Conservation (phyloP, 2,113 vertebrate species). For the Cololabis saira region DNA sequence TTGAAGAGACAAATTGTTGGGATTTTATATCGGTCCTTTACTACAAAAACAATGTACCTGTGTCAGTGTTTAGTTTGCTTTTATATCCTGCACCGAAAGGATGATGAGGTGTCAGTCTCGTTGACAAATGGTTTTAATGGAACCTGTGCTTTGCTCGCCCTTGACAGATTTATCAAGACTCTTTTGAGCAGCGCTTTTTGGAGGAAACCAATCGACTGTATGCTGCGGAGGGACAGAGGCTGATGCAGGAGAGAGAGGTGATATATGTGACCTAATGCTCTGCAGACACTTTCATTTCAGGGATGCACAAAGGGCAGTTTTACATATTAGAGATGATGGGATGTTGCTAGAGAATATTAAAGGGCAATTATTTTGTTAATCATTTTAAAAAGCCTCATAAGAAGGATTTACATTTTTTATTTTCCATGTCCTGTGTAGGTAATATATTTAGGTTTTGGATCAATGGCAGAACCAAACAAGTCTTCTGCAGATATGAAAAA, state of each 20-base stretch:
- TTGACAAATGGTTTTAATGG: constrained; percentile 54
- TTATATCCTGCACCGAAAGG: background rate
- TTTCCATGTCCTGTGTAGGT: too few relatives aligned
- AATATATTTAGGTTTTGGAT: too few relatives aligned
- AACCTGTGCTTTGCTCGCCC: constrained; percentile 24
- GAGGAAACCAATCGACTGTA: constrained; percentile 98
- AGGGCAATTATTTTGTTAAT: too few relatives aligned
- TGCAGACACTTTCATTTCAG: too few relatives aligned
- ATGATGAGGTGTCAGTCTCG: constrained; percentile 17
- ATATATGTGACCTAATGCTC: constrained; percentile 39
- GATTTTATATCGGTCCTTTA: background rate
- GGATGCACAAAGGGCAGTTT: too few relatives aligned
- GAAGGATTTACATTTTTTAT: too few relatives aligned
- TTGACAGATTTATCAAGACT: constrained; percentile 97
- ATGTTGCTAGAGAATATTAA: too few relatives aligned
- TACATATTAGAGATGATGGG: too few relatives aligned
- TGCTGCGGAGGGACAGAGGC: constrained; percentile 95
- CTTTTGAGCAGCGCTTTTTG: constrained; percentile 96
- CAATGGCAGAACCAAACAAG: too few relatives aligned
- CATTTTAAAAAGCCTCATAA: too few relatives aligned
- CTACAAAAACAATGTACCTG: background rate
- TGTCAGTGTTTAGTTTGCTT: constrained; percentile 13
- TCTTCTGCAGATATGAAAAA: too few relatives aligned
- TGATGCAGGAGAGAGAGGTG: constrained; percentile 99
- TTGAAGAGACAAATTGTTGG: background rate